phyloP scores from a whole-genome alignment of 2,113 vertebrate genomes.

The rabbit (Oryctolagus cuniculus) region DNA sequence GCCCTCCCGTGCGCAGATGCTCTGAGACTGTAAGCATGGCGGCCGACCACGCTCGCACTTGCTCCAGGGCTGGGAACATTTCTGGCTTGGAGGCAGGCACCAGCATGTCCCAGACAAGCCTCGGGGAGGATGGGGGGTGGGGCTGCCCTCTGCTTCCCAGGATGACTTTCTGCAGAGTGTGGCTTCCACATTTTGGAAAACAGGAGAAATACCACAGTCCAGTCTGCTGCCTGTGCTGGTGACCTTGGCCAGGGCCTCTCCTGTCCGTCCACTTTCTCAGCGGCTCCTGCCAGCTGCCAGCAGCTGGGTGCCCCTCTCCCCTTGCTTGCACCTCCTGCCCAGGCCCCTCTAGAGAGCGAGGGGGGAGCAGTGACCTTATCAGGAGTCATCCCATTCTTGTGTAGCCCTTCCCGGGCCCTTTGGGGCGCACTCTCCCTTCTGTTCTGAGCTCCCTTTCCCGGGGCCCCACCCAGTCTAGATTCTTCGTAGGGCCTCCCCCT shows the following conservation, averaged over 20 bases:
- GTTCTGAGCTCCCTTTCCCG: not conserved
- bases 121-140: not conserved
- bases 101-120: not conserved
- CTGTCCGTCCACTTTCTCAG: not conserved
- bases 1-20: not conserved
- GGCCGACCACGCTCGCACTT: not conserved
- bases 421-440: not conserved
- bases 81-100: not conserved
- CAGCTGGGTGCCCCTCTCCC: not conserved
- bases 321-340: not conserved
- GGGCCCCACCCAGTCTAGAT: not conserved
- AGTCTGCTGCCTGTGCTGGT: not conserved
- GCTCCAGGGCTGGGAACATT: not conserved
- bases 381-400: not conserved
- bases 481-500: no score
- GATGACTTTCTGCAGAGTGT: not conserved
- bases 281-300: not conserved
- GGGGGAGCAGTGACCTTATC: not conserved
- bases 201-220: not conserved
- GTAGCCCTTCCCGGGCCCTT: not conserved
- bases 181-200: not conserved
- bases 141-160: not conserved
- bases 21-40: not conserved
- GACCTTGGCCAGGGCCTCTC: not conserved
- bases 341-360: not conserved